Conservation (phyloP, 2,797 vertebrate species). For the Rhyacichthys aspro region DNA sequence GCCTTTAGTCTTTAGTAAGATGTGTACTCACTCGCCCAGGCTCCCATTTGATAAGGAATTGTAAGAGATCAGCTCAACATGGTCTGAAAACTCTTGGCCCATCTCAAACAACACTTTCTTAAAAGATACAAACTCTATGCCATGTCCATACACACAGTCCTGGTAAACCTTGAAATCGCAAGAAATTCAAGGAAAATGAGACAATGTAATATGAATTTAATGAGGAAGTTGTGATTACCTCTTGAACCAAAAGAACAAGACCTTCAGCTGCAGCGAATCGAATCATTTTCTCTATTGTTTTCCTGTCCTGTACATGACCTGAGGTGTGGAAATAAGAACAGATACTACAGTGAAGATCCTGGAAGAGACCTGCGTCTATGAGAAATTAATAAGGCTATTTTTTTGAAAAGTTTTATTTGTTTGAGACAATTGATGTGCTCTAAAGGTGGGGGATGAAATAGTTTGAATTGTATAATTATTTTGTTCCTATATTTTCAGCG, state of each 20-base stretch:
- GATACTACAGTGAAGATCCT: too few species aligned
- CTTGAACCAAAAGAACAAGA: conserved; percentile 86
- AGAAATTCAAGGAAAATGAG: background rate
- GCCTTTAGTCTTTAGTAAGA: too few species aligned
- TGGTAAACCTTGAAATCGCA: conserved; percentile 80
- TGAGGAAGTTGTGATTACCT: conserved; percentile 70
- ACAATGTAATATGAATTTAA: background rate
- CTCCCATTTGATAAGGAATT: conserved; percentile 80
- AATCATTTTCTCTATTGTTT: conserved; percentile 85
- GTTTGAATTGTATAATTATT: too few species aligned
- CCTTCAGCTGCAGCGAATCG: conserved; percentile 82
- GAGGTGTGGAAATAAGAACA: background rate
- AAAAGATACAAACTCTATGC: conserved; percentile 84
- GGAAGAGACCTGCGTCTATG: too few species aligned
- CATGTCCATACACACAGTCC: conserved; percentile 80
- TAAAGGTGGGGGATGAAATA: too few species aligned
- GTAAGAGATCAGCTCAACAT: conserved; percentile 84
- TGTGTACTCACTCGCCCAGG: conserved; percentile 84
- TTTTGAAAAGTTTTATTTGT: too few species aligned
- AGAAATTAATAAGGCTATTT: too few species aligned
- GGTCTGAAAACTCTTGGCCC: conserved; percentile 66
- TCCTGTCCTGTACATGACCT: conserved; percentile 87
- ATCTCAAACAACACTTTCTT: conserved; percentile 88
- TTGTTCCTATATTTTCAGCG: too few species aligned
- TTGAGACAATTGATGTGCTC: too few species aligned